Evolutionary conservation across 30 jellyfish, hydroid and myxozoan genomes (phyloP).

Genomic region (Aurelia sp.): DNA sequence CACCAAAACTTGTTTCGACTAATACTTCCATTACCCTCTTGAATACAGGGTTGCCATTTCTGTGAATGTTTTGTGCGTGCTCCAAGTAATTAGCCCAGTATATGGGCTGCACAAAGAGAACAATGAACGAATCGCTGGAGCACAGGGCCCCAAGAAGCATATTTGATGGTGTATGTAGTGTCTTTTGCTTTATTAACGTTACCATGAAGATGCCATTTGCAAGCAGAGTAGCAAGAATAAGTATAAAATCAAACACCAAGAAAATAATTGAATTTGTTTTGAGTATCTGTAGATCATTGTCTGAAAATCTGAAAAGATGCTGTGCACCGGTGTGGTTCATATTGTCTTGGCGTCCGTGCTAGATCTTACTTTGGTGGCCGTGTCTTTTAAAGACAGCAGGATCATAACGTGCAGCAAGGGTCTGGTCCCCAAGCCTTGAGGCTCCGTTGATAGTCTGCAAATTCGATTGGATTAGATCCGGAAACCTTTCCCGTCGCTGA

Average conservation of each 20-base stretch:
- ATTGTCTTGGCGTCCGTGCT: too few species aligned
- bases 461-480: too few species aligned
- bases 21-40: not conserved
- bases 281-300: too few species aligned
- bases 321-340: too few species aligned
- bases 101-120: slow-evolving; percentile 7
- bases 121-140: slow-evolving; percentile 4
- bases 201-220: slow-evolving; percentile 5
- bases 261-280: not conserved
- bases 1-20: not conserved
- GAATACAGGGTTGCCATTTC: not conserved
- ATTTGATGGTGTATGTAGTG: slow-evolving; percentile 40
- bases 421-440: too few species aligned
- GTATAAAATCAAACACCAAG: not conserved
- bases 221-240: not conserved
- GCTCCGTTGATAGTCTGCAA: too few species aligned
- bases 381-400: too few species aligned
- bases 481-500: too few species aligned
- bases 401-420: too few species aligned
- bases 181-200: not conserved
- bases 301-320: too few species aligned
- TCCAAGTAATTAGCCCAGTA: not conserved
- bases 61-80: not conserved
- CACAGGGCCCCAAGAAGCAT: slow-evolving; percentile 23
- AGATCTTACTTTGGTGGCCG: too few species aligned